Base-by-base conservation (phyloP, 2,888 invertebrate species). In the Thera obeliscata region DNA sequence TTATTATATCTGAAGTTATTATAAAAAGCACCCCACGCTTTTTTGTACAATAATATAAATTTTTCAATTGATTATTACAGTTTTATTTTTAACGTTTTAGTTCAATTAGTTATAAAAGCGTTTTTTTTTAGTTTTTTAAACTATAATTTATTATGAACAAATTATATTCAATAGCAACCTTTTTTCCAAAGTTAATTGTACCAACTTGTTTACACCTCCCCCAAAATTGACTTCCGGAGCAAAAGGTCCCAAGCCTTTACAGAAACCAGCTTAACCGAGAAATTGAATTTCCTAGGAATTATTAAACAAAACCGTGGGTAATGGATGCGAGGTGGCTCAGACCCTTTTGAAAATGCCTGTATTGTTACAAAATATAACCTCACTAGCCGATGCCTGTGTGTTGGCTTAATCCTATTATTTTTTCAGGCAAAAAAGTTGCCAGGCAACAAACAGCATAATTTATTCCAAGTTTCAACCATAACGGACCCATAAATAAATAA, bases 211-310 rank as follows among this genome's bases (percentile, higher is more conserved):
- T 56, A 41, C 49, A 56, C 48, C 41, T 56, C 46, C 59, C 54
- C 36, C 22, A 6, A 59, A 38, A 61, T 43, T 49, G 56, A 36
- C 49, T 62, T 56, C 62, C 62, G 48, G 36, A 35, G 12, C 12
- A 49, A 56, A 62, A 38, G 62, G 61, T 46, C 61, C 5, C 4
- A 43, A 61, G 61, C 52, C 56, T 56, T 57, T 50, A n/a, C 8
- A n/a, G 52, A 36, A 41, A n/a, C 57, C 56, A 62, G 64, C 52
- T 64, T 64, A 52, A 52, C 43, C 52, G 57, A 52, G 57, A 64
- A 64, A 64, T 64, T 64, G 43, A 64, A 64, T 64, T 64, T 58
- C 43, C 64, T 58, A 57, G 33, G 58, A 57, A 52, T 58, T 57
- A 58, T 64, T 64, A 57, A 57, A 58, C 58, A 58, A 58, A 57